A percentile compares a stretch with the other conserved stretches of the same genome.
phyloP scores from a whole-genome alignment of 2,888 invertebrate species.

The Agonopterix alstromeriana region DNA sequence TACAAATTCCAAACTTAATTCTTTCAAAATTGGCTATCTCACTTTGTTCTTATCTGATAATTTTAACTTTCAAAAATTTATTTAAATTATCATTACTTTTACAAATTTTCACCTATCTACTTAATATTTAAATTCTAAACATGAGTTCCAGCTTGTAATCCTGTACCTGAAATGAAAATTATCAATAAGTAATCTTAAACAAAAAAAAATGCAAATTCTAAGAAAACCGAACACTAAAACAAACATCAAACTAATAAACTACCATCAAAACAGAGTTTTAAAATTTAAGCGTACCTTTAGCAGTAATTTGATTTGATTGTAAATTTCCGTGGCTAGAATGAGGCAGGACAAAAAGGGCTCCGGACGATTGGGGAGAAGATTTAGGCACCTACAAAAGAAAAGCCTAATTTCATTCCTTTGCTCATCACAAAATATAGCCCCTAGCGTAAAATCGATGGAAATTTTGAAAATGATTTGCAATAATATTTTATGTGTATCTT shows the following conservation, averaged over 20 bases:
- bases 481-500: too few species aligned
- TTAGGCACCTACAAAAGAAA: conserved; percentile 49
- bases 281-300: conserved; percentile 44
- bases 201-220: neutral
- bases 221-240: neutral
- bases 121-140: conserved; percentile 26
- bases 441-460: too few species aligned
- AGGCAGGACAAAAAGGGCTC: conserved; percentile 56
- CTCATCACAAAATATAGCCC: too few species aligned
- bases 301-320: conserved; percentile 50
- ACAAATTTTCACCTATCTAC: conserved; percentile 1
- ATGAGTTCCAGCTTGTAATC: conserved; percentile 47
- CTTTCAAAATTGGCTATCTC: neutral
- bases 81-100: neutral
- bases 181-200: neutral
- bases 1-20: too few species aligned
- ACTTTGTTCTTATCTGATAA: neutral
- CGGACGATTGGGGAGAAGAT: conserved; percentile 47
- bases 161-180: conserved; percentile 37
- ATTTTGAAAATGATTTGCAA: too few species aligned
- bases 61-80: neutral
- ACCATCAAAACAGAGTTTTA: too few species aligned
- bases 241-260: neutral
- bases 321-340: conserved; percentile 53
- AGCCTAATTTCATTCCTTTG: too few species aligned